A percentile compares a stretch with the other conserved stretches of the same genome.
Evolutionary conservation across 2,797 vertebrate genomes (phyloP).

Genomic region (Avahi laniger): DNA sequence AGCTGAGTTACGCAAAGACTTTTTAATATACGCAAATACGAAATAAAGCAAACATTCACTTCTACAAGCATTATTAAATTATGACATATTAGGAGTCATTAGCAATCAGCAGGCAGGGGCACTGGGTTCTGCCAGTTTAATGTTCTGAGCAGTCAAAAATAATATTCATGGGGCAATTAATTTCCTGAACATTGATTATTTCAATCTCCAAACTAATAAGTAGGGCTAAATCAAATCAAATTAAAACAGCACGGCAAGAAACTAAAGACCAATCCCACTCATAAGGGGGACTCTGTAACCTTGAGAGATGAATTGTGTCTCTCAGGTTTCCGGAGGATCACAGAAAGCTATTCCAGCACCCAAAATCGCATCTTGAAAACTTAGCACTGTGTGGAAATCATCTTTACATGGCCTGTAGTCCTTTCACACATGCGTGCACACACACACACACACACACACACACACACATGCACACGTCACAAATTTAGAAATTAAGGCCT

Average conservation of each 20-base stretch:
- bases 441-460: fast-evolving
- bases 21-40: conserved; percentile 17
- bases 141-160: conserved; percentile 57
- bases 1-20: conserved; percentile 14
- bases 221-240: conserved; percentile 13
- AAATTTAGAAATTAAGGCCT: not conserved
- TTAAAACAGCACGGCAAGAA: conserved; percentile 1
- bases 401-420: not conserved
- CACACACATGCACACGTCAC: not conserved
- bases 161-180: conserved; percentile 60
- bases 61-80: conserved; percentile 63
- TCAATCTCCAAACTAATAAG: conserved; percentile 50
- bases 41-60: conserved; percentile 63
- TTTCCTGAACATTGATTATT: conserved; percentile 54
- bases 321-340: not conserved
- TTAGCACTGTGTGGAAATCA: not conserved
- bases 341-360: not conserved
- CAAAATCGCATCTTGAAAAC: not conserved
- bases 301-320: not conserved
- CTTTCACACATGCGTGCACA: not conserved
- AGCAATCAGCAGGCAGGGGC: conserved; percentile 55
- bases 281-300: not conserved
- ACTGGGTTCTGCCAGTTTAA: conserved; percentile 23
- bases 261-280: not conserved
- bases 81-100: conserved; percentile 64